These are phyloP conservation scores for Craterocephalus amniculus DNA, from an alignment of 2,797 vertebrate species.

Conservation along the genomic window DNA sequence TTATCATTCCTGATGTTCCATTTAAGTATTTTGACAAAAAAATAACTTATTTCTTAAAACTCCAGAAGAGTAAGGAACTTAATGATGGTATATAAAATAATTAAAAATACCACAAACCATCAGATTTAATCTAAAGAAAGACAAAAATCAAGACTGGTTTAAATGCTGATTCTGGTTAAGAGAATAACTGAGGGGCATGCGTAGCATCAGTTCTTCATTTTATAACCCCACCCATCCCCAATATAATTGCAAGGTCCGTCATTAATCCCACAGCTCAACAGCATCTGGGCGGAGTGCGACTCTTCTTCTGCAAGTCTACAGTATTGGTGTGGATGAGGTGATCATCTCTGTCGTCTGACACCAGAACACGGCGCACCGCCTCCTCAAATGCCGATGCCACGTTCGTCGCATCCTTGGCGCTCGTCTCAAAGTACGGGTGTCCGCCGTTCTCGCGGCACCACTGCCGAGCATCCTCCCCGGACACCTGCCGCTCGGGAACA, in stretches of 20 bases:
- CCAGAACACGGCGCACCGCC: constrained; percentile 89
- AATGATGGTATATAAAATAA: not conserved
- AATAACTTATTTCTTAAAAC: not conserved
- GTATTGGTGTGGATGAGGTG: constrained; percentile 91
- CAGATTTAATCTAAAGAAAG: not conserved
- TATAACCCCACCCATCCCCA: not conserved
- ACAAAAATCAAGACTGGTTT: not conserved
- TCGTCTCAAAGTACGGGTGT: constrained; percentile 95
- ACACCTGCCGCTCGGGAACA: constrained; percentile 90
- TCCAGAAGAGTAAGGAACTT: not conserved
- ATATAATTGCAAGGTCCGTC: not conserved
- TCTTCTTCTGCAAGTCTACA: constrained; percentile 89
- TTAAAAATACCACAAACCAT: not conserved
- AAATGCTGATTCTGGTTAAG: not conserved
- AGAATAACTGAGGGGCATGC: not conserved
- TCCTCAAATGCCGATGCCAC: constrained; percentile 94
- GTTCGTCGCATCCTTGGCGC: constrained; percentile 94
- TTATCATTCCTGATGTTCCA: not conserved
- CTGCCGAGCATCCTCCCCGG: constrained; percentile 87
- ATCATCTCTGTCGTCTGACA: constrained; percentile 77
- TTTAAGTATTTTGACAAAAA: not conserved
- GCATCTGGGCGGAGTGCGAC: constrained; percentile 83
- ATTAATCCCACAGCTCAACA: constrained; percentile 80
- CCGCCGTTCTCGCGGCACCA: constrained; percentile 96
- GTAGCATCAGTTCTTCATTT: constrained; percentile 13